These are phyloP conservation scores for Achatina immaculata DNA, from an alignment of 1,140 invertebrate species.

Conservation along the genomic window DNA sequence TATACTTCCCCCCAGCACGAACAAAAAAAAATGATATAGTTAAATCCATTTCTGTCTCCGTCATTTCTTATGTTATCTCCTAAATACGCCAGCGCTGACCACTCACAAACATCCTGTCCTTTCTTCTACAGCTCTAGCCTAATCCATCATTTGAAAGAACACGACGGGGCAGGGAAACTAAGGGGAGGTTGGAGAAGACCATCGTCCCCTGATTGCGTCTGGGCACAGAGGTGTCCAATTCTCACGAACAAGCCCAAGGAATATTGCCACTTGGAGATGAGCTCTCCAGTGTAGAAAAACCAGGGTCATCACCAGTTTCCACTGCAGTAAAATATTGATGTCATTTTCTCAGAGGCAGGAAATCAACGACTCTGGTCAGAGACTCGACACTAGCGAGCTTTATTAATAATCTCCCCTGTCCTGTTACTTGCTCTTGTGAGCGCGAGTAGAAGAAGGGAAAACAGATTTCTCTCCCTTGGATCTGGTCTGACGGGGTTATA, in stretches of 20 bases:
- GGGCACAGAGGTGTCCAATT: constrained; percentile 13
- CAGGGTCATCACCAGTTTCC: constrained; percentile 7
- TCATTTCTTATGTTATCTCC: too few relatives aligned
- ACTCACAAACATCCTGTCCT: too few relatives aligned
- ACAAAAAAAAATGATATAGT: too few relatives aligned
- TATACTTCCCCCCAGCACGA: too few relatives aligned
- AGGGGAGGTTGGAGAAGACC: too few relatives aligned
- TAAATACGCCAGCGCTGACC: too few relatives aligned
- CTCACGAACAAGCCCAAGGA: neutral
- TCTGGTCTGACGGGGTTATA: too few relatives aligned
- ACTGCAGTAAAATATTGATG: constrained; percentile 12
- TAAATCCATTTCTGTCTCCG: too few relatives aligned
- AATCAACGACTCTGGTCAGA: constrained; percentile 11
- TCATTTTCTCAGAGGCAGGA: constrained; percentile 4
- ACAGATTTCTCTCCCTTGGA: too few relatives aligned
- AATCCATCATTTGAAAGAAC: constrained; percentile 8
- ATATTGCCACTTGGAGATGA: constrained; percentile 16
- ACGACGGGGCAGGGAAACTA: neutral
- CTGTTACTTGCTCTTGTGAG: too few relatives aligned
- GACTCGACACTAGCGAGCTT: constrained; percentile 1
- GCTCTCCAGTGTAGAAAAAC: constrained; percentile 8
- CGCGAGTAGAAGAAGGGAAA: too few relatives aligned
- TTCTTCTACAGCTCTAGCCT: neutral
- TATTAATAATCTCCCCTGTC: constrained; percentile 14
- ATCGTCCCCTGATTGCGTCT: neutral